Evolutionary conservation across 2,888 invertebrate genomes (phyloP), one percentile per base, ranked within the genome.

Genomic region (Diploptera punctata): DNA sequence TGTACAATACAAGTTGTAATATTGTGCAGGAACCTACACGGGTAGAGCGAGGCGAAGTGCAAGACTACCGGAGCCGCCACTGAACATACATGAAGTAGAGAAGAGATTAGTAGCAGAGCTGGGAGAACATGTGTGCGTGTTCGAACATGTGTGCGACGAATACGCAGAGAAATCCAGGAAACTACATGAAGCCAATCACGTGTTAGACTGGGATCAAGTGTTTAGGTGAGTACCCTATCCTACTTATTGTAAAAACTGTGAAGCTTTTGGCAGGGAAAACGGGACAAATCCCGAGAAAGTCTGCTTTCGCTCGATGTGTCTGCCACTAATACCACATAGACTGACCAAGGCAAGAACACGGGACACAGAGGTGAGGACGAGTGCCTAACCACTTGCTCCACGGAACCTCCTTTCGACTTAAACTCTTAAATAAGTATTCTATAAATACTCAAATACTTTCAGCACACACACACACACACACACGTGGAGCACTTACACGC

Each of bases 61-160:
- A 18, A 2, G 18, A 21, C 13, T 26, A 0, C n/a, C 19, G 10
- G 68, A 47, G 21, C 0, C 84, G 82, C 71, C 81, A 83, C 82
- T 88, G 43, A 91, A 94, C 81, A 88, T 90, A 31, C 84, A 84
- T 0, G 88, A 92, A 79, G 92, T 93, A n/a, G 94, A 94, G 83
- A 93, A 93, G 81, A 89, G 90, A 82, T 88, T 94, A 72, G 86
- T 92, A 3, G 86, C 86, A 9, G 93, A 93, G 82, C 88, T 94
- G 78, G 94, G 94, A 21, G 87, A 89, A 44, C 87, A 89, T 75
- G 92, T 93, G 31, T 94, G 94, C 81, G 87, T 95, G 77, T 91
- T 92, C 79, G 92, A 93, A 77, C 88, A 91, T 74, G 91, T 93
- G 29, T 95, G 94, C 80, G 87, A 88, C 44, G 88, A 89, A 75